phyloP scores from a whole-genome alignment of 2,113 vertebrate genomes.

The Lagopus leucura region DNA sequence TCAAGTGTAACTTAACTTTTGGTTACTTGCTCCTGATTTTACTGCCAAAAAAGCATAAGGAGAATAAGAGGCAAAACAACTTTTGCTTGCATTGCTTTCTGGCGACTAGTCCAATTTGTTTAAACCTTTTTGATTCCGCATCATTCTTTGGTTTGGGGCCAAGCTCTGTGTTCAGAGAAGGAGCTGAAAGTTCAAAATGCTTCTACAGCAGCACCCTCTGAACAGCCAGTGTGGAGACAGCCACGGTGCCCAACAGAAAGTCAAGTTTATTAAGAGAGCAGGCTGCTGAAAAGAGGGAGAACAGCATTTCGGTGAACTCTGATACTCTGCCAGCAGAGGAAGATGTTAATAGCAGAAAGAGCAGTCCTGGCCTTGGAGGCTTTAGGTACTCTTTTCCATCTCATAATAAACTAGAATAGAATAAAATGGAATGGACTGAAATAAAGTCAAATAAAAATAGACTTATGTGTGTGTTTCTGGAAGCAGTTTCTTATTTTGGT shows the following conservation, averaged over 20 bases:
- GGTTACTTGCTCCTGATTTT: background rate
- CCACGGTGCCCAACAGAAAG: background rate
- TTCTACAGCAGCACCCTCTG: background rate
- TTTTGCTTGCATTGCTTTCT: background rate
- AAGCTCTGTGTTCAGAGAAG: accelerated
- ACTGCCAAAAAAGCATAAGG: constrained; percentile 3
- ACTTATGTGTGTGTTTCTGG: background rate
- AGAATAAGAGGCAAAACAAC: constrained; percentile 2
- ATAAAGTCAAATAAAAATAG: background rate
- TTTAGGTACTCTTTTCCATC: background rate
- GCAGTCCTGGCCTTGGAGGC: background rate
- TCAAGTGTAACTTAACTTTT: background rate
- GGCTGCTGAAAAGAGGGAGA: background rate
- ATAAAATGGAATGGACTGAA: background rate
- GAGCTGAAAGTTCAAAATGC: background rate
- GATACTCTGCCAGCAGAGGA: background rate
- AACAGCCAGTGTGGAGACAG: background rate
- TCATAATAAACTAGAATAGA: background rate
- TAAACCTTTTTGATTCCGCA: background rate
- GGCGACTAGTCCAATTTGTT: background rate
- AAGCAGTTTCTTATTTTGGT: background rate
- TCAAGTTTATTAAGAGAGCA: background rate
- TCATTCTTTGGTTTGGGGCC: background rate
- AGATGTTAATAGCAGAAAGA: background rate
- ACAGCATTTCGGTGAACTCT: background rate